Base-by-base conservation (phyloP, 2,113 vertebrate genomes). In the Phoxinus phoxinus region DNA sequence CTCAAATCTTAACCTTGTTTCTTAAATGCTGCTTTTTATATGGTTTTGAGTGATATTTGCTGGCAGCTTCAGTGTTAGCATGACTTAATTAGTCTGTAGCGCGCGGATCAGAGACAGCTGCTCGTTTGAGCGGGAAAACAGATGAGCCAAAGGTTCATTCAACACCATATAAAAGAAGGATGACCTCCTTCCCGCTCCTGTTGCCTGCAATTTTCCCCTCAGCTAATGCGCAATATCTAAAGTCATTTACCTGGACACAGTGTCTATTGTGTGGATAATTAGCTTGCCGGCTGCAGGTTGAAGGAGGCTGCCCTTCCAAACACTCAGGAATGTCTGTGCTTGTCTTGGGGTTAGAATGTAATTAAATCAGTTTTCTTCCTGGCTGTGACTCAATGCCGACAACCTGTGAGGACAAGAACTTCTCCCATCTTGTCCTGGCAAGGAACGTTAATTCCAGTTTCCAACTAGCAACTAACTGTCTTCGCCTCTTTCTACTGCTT, bases 361-460 rank as follows among this genome's bases (percentile, higher is more conserved):
- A 93, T 94, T 93, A 94, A 94, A 93, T 90, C 85, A 93, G 90
- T 88, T 91, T 90, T 91, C 85, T 89, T 63, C 81, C 80, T 89
- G 90, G 90, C 88, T 84, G 73, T 85, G 88, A 72, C 81, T 91
- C 86, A 87, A 61, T 91, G 92, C 83, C 87, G 89, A 86, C 83
- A 79, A 83, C 87, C 84, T 87, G 85, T 87, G 85, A 83, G 83
- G 84, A 93, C 91, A 94, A 89, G 88, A 90, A 81, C 69, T 89
- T 17, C 51, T 83, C 90, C 88, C 89, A 85, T 93, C 92, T 88
- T 94, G 93, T 91, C 90, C 84, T 67, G 93, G 91, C 93, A 94
- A 78, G 91, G 92, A 15, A 15, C 86, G 81, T 84, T 93, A 91
- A 93, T 93, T 92, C 92, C 81, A 91, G 82, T 85, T 88, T 69